Evolutionary conservation across 2,888 invertebrate genomes (phyloP).

Genomic region (Diarsia dahlii): DNA sequence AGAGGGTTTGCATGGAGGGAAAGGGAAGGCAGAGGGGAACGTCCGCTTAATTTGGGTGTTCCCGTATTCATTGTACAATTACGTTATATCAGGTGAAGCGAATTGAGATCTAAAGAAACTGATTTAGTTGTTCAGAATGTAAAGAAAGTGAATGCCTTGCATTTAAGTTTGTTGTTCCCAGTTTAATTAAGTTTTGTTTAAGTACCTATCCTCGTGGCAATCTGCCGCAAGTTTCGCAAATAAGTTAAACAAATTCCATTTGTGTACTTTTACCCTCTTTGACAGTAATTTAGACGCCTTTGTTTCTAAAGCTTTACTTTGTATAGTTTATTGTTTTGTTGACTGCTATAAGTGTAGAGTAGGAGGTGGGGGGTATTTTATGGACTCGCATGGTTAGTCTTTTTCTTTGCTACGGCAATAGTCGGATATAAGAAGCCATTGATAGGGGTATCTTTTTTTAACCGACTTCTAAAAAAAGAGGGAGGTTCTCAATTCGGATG

Average conservation of each 20-base stretch:
- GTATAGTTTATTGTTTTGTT: not conserved
- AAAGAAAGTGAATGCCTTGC: conserved; percentile 22
- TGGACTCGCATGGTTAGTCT: no score
- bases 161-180: conserved; percentile 44
- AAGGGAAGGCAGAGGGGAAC: conserved; percentile 45
- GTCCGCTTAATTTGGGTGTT: conserved; percentile 57
- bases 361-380: no score
- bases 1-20: conserved; percentile 39
- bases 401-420: no score
- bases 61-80: conserved; percentile 45
- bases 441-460: no score
- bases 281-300: conserved; percentile 6
- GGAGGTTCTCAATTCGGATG: no score
- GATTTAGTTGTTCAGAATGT: conserved; percentile 31
- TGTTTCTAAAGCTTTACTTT: not conserved
- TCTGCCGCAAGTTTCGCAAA: conserved; percentile 31
- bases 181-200: conserved; percentile 39
- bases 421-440: no score
- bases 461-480: no score
- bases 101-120: conserved; percentile 29
- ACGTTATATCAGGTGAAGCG: conserved; percentile 31
- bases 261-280: not conserved
- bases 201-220: conserved; percentile 16
- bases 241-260: conserved; percentile 24
- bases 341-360: no score